These are phyloP conservation scores for Cataglyphis hispanica DNA, from an alignment of 1,140 invertebrate genomes.

Conservation along the genomic window DNA sequence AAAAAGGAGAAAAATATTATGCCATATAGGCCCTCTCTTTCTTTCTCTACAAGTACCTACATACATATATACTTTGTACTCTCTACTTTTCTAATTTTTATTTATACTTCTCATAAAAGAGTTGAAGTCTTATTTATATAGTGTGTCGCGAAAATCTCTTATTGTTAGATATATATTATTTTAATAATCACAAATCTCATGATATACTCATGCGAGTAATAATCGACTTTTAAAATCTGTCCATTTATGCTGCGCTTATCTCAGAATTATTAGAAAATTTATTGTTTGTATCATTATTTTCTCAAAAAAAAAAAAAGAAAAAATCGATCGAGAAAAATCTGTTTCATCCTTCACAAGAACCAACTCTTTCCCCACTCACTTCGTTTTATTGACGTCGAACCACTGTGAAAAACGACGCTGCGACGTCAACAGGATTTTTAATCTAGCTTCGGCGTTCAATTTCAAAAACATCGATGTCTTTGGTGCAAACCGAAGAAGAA, in stretches of 20 bases:
- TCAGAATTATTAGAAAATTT: constrained; percentile 16
- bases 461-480: constrained; percentile 35
- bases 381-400: constrained; percentile 34
- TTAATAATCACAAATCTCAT: background rate
- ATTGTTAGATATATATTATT: background rate
- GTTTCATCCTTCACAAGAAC: constrained; percentile 33
- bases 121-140: background rate
- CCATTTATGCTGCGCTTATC: constrained; percentile 1
- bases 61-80: too few relatives aligned
- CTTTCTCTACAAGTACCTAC: too few relatives aligned
- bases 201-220: background rate
- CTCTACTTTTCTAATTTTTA: background rate
- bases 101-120: background rate
- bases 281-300: constrained; percentile 12
- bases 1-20: too few relatives aligned
- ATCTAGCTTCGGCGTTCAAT: constrained; percentile 55
- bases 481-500: background rate
- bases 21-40: too few relatives aligned
- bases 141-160: background rate
- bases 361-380: background rate
- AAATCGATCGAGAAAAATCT: constrained; percentile 44
- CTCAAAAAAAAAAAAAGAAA: background rate
- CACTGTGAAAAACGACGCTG: constrained; percentile 45
- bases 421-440: constrained; percentile 61
- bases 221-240: background rate